These are phyloP conservation scores for Phyllostomus hastatus DNA, from an alignment of 2,113 vertebrate species.

Conservation along the genomic window DNA sequence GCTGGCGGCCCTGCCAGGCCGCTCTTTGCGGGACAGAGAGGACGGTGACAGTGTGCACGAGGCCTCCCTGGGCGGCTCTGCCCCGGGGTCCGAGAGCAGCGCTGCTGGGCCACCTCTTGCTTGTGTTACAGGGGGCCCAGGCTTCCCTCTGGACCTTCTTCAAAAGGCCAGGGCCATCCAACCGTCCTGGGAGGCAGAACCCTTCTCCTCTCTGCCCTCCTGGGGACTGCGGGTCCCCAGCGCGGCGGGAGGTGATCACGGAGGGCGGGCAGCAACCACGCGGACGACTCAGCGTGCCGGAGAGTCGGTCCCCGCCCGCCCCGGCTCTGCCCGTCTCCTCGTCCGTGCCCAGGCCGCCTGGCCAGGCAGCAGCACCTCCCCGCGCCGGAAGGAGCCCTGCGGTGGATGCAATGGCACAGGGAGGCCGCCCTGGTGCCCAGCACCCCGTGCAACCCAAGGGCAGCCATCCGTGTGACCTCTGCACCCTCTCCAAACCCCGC, in stretches of 20 bases:
- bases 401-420: rapidly evolving
- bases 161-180: not conserved
- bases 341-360: not conserved
- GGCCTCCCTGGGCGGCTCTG: not conserved
- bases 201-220: not conserved
- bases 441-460: too few species aligned
- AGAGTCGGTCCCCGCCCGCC: too few species aligned
- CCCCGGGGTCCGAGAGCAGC: not conserved
- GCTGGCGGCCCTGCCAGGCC: rapidly evolving
- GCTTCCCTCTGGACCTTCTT: not conserved
- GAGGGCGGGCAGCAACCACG: not conserved
- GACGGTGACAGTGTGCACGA: rapidly evolving
- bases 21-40: not conserved
- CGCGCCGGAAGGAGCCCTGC: rapidly evolving
- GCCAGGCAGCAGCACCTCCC: not conserved
- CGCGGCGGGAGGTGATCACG: rapidly evolving
- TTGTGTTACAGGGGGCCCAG: not conserved
- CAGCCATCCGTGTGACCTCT: not conserved
- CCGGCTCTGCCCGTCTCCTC: not conserved
- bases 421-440: not conserved
- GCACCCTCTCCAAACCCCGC: not conserved
- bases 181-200: not conserved
- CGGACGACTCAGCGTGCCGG: not conserved
- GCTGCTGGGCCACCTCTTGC: rapidly evolving
- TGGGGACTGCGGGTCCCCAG: not conserved